These are phyloP conservation scores for Drosophila sordidula DNA, from an alignment of 2,888 invertebrate genomes.

Conservation along the genomic window DNA sequence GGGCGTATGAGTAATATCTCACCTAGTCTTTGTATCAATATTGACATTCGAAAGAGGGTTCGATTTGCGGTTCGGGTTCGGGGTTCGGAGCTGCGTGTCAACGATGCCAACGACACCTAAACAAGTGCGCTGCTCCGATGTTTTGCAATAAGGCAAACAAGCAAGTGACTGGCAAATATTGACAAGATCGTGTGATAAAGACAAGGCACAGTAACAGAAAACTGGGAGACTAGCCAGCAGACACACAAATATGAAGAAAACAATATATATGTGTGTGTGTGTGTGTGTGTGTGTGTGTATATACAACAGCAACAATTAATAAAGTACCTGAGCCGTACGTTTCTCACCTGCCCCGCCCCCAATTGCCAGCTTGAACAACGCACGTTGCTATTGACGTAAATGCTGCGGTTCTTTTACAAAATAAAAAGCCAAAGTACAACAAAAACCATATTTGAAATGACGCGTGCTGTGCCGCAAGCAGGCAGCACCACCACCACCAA, in stretches of 20 bases:
- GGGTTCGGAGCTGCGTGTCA: constrained; percentile 11
- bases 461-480: constrained; percentile 60
- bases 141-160: constrained; percentile 66
- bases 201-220: constrained; percentile 13
- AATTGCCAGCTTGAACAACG: constrained; percentile 5
- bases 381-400: constrained; percentile 61
- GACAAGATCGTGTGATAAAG: constrained; percentile 67
- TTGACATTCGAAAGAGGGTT: constrained; percentile 39
- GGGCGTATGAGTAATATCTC: constrained; percentile 77
- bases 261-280: neutral
- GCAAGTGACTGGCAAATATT: constrained; percentile 75
- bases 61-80: constrained; percentile 22
- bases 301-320: constrained; percentile 24
- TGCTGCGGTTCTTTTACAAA: constrained; percentile 57
- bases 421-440: constrained; percentile 17
- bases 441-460: constrained; percentile 62
- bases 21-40: constrained; percentile 59
- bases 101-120: constrained; percentile 62
- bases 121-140: constrained; percentile 58
- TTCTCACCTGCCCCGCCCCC: constrained; percentile 15
- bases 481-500: constrained; percentile 3
- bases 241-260: constrained; percentile 3
- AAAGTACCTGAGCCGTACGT: constrained; percentile 24
- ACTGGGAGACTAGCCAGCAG: neutral
- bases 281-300: neutral